Conservation (phyloP, 92 coral and sea anemone genomes). For the Muricea muricata region DNA sequence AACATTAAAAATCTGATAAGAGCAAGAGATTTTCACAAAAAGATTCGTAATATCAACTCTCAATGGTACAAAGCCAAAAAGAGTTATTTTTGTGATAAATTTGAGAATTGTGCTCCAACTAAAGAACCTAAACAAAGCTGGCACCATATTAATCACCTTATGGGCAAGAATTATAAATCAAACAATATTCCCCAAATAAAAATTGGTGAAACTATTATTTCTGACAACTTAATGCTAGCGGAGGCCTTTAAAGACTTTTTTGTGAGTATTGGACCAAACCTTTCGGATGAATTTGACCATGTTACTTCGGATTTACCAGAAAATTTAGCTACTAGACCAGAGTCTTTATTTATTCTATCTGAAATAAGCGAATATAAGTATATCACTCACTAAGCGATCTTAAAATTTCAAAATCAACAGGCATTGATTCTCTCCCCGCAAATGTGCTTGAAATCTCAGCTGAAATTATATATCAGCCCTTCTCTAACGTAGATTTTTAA, state of each 20-base stretch:
- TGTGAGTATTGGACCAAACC: slow-evolving; percentile 47
- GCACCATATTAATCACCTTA: not conserved
- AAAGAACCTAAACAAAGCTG: not conserved
- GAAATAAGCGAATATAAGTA: not conserved
- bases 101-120: not conserved
- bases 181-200: slow-evolving; percentile 10
- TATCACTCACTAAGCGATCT: too few species aligned
- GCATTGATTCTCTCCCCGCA: slow-evolving; percentile 13
- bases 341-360: not conserved
- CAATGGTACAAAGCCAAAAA: not conserved
- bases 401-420: slow-evolving; percentile 3
- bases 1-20: slow-evolving; percentile 24
- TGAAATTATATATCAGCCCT: too few species aligned
- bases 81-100: not conserved
- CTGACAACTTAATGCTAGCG: slow-evolving; percentile 26
- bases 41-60: not conserved
- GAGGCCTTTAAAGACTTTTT: slow-evolving; percentile 58
- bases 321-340: too few species aligned
- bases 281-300: not conserved
- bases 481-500: too few species aligned
- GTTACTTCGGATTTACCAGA: not conserved
- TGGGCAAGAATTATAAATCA: slow-evolving; percentile 36
- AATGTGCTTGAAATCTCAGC: too few species aligned
- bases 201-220: slow-evolving; percentile 25
- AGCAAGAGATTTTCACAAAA: slow-evolving; percentile 37